phyloP scores from a whole-genome alignment of 2,113 vertebrate genomes.

The Pedionomus torquatus region DNA sequence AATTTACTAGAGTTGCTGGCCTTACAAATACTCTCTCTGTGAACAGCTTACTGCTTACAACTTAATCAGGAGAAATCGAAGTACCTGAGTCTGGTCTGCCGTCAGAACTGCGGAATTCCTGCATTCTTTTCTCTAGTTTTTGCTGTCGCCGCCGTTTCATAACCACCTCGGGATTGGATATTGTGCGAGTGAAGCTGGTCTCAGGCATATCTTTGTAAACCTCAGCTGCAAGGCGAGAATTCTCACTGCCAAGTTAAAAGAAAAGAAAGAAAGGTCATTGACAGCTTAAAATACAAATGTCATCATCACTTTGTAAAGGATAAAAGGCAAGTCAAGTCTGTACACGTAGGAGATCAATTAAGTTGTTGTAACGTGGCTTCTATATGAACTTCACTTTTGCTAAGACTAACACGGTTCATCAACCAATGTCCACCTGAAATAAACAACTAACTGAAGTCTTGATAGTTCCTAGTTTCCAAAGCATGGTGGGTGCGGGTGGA shows the following conservation, averaged over 20 bases:
- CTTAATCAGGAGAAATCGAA: background rate
- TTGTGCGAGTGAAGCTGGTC: slow-evolving; percentile 97
- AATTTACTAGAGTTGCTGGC: background rate
- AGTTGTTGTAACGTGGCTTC: background rate
- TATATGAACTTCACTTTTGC: background rate
- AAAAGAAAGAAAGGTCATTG: background rate
- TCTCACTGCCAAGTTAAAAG: slow-evolving; percentile 80
- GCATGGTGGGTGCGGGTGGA: too few species aligned
- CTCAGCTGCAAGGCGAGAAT: slow-evolving; percentile 92
- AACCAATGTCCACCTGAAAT: background rate
- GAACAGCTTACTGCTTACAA: background rate
- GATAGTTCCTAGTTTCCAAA: too few species aligned
- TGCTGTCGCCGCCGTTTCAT: slow-evolving; percentile 97
- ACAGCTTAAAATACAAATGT: background rate
- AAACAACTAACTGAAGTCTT: background rate
- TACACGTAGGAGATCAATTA: background rate
- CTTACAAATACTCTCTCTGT: background rate
- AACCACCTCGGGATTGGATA: slow-evolving; percentile 97
- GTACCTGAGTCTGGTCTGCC: slow-evolving; percentile 95
- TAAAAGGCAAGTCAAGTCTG: background rate
- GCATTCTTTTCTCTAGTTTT: slow-evolving; percentile 95
- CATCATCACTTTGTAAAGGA: background rate
- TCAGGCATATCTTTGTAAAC: slow-evolving; percentile 99
- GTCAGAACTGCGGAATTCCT: slow-evolving; percentile 94
- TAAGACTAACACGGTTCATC: background rate